Evolutionary conservation across 2,113 vertebrate genomes (phyloP).

Genomic region (Chionodraco myersi): DNA sequence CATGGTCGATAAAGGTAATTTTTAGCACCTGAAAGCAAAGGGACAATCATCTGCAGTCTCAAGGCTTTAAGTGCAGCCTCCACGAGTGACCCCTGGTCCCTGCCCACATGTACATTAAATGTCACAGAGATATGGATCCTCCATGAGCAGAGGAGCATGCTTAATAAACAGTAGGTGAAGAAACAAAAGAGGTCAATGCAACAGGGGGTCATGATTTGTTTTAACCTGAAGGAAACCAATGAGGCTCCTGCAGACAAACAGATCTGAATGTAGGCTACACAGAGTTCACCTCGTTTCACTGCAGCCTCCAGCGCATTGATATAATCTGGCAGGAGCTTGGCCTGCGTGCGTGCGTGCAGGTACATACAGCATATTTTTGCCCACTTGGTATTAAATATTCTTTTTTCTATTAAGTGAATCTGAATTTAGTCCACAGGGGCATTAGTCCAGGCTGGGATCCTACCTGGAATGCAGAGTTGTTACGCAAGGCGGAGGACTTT

Average conservation of each 20-base stretch:
- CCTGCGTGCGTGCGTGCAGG: conserved; percentile 12
- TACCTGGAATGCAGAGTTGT: conserved; percentile 68
- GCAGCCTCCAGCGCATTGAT: neutral
- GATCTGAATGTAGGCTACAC: neutral
- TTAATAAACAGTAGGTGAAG: neutral
- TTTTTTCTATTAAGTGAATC: conserved; percentile 1
- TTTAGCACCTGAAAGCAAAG: neutral
- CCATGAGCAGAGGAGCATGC: neutral
- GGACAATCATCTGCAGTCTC: neutral
- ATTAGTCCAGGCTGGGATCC: conserved; percentile 37
- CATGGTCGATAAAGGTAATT: neutral
- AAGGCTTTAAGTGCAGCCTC: neutral
- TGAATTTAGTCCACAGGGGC: conserved; percentile 23
- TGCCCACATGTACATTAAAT: neutral
- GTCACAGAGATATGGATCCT: neutral
- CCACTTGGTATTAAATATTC: neutral
- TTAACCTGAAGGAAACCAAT: neutral
- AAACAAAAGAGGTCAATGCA: neutral
- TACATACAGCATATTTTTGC: conserved; percentile 19
- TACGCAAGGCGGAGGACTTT: conserved; percentile 63
- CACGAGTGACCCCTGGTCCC: neutral
- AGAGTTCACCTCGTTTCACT: conserved; percentile 20
- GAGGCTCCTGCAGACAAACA: conserved; percentile 6
- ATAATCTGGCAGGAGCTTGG: conserved; percentile 7
- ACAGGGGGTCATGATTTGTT: conserved; percentile 9